phyloP scores from a whole-genome alignment of 2,888 invertebrate genomes.

The Parnassius smintheus region DNA sequence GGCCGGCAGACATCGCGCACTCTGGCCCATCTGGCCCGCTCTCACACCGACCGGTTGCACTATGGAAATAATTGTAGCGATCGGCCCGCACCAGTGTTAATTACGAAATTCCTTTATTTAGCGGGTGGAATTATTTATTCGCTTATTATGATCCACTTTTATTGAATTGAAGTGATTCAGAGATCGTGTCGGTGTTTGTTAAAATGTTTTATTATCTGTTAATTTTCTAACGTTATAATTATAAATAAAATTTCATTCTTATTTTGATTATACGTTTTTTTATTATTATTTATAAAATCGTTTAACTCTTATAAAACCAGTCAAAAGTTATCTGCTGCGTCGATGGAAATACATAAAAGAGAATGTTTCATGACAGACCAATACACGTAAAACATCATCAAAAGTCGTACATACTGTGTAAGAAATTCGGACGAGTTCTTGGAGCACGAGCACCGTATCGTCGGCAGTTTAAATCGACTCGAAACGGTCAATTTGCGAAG shows the following conservation, averaged over 20 bases:
- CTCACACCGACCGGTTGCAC: slow-evolving; percentile 8
- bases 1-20: slow-evolving; percentile 34
- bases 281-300: slow-evolving; percentile 8
- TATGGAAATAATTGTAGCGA: slow-evolving; percentile 5
- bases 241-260: slow-evolving; percentile 7
- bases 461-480: slow-evolving; percentile 46
- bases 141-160: neutral
- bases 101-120: slow-evolving; percentile 8
- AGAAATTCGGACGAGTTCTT: slow-evolving; percentile 59
- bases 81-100: slow-evolving; percentile 4
- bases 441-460: slow-evolving; percentile 51
- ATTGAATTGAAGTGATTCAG: neutral
- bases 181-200: neutral
- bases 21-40: slow-evolving; percentile 27
- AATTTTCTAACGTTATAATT: slow-evolving; percentile 2
- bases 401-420: slow-evolving; percentile 53
- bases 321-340: neutral
- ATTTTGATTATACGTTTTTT: slow-evolving; percentile 3
- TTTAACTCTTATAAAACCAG: neutral
- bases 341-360: slow-evolving; percentile 14
- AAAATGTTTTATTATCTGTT: slow-evolving; percentile 9
- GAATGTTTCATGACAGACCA: slow-evolving; percentile 20
- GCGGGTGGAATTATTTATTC: slow-evolving; percentile 5
- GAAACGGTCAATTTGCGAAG: slow-evolving; percentile 35
- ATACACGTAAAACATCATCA: slow-evolving; percentile 46